Base-by-base conservation (phyloP, 2,888 invertebrate species). In the Volucella bombylans region DNA sequence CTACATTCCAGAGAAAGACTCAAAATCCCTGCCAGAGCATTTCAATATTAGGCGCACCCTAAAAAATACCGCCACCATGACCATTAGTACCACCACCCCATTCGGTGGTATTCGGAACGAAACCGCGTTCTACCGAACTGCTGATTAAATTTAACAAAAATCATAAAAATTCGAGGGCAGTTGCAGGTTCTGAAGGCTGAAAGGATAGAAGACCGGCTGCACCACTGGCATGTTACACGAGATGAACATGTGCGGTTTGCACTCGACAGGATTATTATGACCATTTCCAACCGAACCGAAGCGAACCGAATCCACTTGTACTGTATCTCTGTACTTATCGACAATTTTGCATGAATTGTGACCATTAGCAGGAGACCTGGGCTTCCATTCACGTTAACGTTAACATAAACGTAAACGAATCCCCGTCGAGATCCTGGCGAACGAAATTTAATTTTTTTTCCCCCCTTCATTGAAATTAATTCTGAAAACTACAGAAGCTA, bases 91-190 rank as follows among this genome's bases (percentile, higher is more conserved):
- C 6, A 31, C 31, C 31, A 4, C 23, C 31, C 31, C 31, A 31
- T 6, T 31, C 31, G 31, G 31, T 31, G 31, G 6, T 6, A 31
- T 31, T 31, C 6, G 6, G 31, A 68, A 52, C 41, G 38, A 15
- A 65, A 71, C 83, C 71, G 57, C 76, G 71, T 76, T 85, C 71
- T 72, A 52, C 71, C 76, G 81, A 57, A 62, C 71, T 54, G 68
- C 80, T 81, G 85, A 85, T 80, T 85, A 81, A 81, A 77, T 85
- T 67, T 77, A 81, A 76, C 62, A 76, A 52, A 76, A 81, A 81
- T 81, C 67, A 76, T 81, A 68, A 72, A 79, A 79, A 72, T 76
- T 77, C 55, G 65, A 71, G 55, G 14, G 41, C 41, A 9, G 31
- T 31, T 31, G 31, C 31, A 1, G 31, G 31, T 4, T 31, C 14